These are phyloP conservation scores for Sebastes matsubarae DNA, from an alignment of 2,797 vertebrate species.

Conservation along the genomic window DNA sequence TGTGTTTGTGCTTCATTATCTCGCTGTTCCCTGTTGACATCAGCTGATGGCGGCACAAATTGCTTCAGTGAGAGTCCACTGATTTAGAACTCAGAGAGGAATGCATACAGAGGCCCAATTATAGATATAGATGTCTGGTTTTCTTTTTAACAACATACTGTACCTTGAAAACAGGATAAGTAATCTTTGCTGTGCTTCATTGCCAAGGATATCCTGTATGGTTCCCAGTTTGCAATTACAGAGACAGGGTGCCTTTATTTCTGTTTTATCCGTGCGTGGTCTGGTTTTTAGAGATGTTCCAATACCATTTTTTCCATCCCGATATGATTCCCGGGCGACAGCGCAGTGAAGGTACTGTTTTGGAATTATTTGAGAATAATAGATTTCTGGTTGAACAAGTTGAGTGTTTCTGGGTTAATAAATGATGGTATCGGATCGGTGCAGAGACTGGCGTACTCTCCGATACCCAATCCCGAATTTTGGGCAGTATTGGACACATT, in stretches of 20 bases:
- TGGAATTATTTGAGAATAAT: no score
- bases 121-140: slow-evolving; percentile 44
- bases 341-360: no score
- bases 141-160: slow-evolving; percentile 27
- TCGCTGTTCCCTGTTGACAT: slow-evolving; percentile 38
- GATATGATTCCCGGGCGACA: no score
- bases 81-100: slow-evolving; percentile 25
- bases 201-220: background rate
- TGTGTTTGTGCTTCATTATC: slow-evolving; percentile 43
- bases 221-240: background rate
- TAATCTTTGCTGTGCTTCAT: slow-evolving; percentile 22
- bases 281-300: no score
- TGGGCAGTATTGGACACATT: no score
- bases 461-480: no score
- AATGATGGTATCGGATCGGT: accelerated
- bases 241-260: background rate
- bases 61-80: slow-evolving; percentile 24
- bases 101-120: slow-evolving; percentile 31
- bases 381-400: background rate
- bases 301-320: no score
- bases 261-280: background rate
- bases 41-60: slow-evolving; percentile 41
- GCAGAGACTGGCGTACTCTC: no score
- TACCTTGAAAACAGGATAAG: slow-evolving; percentile 21
- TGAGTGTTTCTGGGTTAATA: background rate